Evolutionary conservation across 2,888 invertebrate species (phyloP).

Genomic region (Encarsia formosa): DNA sequence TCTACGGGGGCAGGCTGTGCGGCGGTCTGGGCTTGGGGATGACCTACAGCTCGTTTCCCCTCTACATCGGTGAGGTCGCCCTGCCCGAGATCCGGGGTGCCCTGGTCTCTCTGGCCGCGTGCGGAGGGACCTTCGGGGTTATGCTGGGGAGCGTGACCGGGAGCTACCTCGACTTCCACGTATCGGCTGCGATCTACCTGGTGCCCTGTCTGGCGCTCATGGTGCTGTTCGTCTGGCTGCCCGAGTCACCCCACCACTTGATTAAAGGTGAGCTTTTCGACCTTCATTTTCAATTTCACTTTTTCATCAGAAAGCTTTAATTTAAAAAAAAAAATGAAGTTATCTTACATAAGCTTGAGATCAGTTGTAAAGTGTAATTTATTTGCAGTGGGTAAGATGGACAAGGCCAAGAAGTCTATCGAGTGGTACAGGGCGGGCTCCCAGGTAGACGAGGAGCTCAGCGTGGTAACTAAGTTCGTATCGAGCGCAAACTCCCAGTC

Average conservation of each 20-base stretch:
- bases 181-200: conserved; percentile 38
- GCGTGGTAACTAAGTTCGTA: conserved; percentile 31
- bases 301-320: too few relatives aligned
- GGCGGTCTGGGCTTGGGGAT: conserved; percentile 37
- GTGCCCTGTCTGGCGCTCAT: conserved; percentile 34
- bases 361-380: too few relatives aligned
- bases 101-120: conserved; percentile 37
- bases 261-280: too few relatives aligned
- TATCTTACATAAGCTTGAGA: too few relatives aligned
- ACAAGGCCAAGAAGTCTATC: conserved; percentile 1
- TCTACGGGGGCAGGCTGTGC: conserved; percentile 32
- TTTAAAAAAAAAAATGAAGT: too few relatives aligned
- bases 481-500: conserved; percentile 24
- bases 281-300: too few relatives aligned
- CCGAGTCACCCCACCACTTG: conserved; percentile 41
- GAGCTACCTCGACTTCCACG: conserved; percentile 35
- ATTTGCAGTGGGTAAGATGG: background rate
- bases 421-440: conserved; percentile 3
- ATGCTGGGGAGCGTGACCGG: conserved; percentile 41
- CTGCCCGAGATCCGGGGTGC: conserved; percentile 41
- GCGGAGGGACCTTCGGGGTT: conserved; percentile 39
- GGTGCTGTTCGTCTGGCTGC: conserved; percentile 36
- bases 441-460: background rate
- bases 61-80: conserved; percentile 40
- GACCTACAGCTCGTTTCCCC: conserved; percentile 37